A percentile compares a stretch with the other conserved stretches of the same genome.
Conservation (phyloP, 2,113 vertebrate species). For the Rhinoptilus africanus region DNA sequence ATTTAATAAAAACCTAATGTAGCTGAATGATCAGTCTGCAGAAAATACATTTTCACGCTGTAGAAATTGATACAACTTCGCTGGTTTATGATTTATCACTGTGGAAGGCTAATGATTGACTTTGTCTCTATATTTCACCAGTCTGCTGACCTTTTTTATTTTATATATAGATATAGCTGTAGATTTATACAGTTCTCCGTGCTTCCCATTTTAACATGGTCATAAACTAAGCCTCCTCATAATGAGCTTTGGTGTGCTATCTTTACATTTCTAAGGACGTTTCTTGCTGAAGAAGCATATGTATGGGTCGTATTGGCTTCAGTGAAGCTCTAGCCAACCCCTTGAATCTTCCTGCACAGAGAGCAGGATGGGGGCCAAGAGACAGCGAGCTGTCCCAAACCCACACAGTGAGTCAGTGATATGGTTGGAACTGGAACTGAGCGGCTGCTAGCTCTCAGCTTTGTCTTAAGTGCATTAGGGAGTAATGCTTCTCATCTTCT, state of each 20-base stretch:
- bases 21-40: neutral
- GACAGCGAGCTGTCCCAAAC: slow-evolving; percentile 10
- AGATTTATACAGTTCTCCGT: neutral
- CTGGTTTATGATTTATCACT: neutral
- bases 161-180: neutral
- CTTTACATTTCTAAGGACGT: neutral
- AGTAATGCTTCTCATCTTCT: slow-evolving; percentile 3
- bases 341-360: neutral
- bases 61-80: neutral
- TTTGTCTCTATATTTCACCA: neutral
- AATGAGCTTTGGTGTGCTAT: neutral
- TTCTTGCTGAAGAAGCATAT: neutral
- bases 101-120: neutral
- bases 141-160: neutral
- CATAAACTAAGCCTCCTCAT: neutral
- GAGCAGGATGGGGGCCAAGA: neutral
- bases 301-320: neutral
- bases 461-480: neutral
- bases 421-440: slow-evolving; percentile 4
- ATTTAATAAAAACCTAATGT: neutral
- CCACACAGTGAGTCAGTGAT: slow-evolving; percentile 35
- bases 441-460: neutral
- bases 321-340: neutral
- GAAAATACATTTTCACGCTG: neutral
- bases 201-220: neutral